Evolutionary conservation across 2,797 vertebrate genomes (phyloP).

Genomic region (Morelia viridis): DNA sequence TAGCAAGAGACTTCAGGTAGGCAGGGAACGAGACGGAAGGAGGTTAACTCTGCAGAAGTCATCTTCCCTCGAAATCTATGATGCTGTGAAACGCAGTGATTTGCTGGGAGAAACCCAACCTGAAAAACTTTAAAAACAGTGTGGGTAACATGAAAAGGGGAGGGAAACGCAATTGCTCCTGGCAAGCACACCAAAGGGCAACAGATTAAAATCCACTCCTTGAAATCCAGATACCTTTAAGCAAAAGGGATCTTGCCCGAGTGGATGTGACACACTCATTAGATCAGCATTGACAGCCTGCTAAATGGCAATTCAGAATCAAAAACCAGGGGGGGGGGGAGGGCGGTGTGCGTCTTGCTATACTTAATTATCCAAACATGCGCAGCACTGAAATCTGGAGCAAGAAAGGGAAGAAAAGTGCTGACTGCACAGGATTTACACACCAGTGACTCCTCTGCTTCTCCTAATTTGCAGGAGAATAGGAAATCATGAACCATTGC

Average conservation of each 20-base stretch:
- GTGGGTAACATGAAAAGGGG: background rate
- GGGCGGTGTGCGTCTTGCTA: conserved; percentile 37
- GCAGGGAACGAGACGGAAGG: background rate
- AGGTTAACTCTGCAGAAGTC: background rate
- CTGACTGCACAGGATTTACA: conserved; percentile 81
- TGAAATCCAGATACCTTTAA: conserved; percentile 36
- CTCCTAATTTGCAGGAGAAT: conserved; percentile 86
- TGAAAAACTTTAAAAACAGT: background rate
- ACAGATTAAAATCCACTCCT: background rate
- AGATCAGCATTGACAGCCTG: conserved; percentile 75
- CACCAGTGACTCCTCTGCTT: conserved; percentile 73
- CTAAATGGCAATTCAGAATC: conserved; percentile 75
- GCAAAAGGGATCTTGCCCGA: conserved; percentile 55
- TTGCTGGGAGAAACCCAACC: background rate
- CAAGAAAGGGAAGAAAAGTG: conserved; percentile 70
- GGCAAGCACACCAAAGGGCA: background rate
- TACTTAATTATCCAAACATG: conserved; percentile 87
- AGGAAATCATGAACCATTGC: conserved; percentile 88
- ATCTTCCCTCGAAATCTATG: background rate
- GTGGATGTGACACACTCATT: conserved; percentile 64
- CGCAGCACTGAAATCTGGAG: conserved; percentile 74
- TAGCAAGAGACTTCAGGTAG: background rate
- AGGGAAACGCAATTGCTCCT: conserved; percentile 15
- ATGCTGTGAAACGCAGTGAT: background rate
- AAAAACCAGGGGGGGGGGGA: conserved; percentile 61